Evolutionary conservation across 2,113 vertebrate species (phyloP).

Genomic region (Channa argus): DNA sequence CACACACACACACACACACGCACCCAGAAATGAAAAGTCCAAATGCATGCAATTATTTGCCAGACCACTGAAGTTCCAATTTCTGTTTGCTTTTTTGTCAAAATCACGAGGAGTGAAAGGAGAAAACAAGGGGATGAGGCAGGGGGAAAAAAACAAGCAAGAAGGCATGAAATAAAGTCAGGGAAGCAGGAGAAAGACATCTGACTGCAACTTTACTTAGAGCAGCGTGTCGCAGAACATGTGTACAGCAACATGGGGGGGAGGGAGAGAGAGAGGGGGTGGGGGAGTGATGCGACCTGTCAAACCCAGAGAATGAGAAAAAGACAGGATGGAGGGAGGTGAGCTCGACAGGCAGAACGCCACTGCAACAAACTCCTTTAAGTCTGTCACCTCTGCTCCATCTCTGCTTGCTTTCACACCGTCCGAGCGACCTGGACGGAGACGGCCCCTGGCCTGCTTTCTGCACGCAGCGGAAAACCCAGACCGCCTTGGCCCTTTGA

Average conservation of each 20-base stretch:
- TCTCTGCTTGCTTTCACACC: slow-evolving; percentile 85
- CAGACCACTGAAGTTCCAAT: slow-evolving; percentile 84
- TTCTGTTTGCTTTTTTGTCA: slow-evolving; percentile 67
- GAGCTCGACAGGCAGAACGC: slow-evolving; percentile 66
- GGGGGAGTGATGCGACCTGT: slow-evolving; percentile 80
- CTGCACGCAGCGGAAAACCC: neutral
- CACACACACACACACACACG: too few relatives aligned
- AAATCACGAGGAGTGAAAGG: slow-evolving; percentile 35
- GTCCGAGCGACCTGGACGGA: slow-evolving; percentile 80
- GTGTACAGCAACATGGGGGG: slow-evolving; percentile 70
- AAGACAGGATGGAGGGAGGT: slow-evolving; percentile 19
- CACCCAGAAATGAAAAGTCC: slow-evolving; percentile 67
- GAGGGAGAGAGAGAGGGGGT: neutral
- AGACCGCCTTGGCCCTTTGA: neutral
- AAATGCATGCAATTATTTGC: slow-evolving; percentile 82
- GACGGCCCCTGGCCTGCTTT: neutral
- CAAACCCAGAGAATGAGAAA: slow-evolving; percentile 84
- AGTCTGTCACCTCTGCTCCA: slow-evolving; percentile 90
- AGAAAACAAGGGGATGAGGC: slow-evolving; percentile 45
- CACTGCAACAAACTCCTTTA: slow-evolving; percentile 89
- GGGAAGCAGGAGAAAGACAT: slow-evolving; percentile 64
- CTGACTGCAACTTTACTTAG: slow-evolving; percentile 72
- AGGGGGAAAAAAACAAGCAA: slow-evolving; percentile 37
- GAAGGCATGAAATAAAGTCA: slow-evolving; percentile 68
- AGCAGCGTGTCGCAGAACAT: slow-evolving; percentile 75